Base-by-base conservation (phyloP, 2,113 vertebrate genomes). In the Morone saxatilis region DNA sequence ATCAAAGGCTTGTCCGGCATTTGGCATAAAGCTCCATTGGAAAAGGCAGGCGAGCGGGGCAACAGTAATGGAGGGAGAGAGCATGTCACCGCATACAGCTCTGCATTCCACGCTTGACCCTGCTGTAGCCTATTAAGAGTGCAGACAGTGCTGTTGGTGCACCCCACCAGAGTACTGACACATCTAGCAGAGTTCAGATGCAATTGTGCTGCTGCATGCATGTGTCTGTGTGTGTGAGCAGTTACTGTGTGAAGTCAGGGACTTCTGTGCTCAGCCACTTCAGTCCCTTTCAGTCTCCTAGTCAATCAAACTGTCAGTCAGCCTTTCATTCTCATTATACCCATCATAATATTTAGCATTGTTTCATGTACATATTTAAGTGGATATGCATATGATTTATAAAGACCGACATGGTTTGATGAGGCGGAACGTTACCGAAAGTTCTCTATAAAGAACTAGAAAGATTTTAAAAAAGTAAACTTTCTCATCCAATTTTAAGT, bases 1-100 rank as follows among this genome's bases (percentile, higher is more conserved):
- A 92, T 91, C 80, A 90, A 77, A 78, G 75, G 36, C 65, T 66
- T 50, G 84, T 83, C 78, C 72, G 75, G 85, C 54, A 43, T 80
- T 83, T 83, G 84, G 78, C 76, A 38, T 41, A n/a, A 38, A 67
- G 73, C 65, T 73, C 73, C 70, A 87, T 76, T 20, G 78, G 76
- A 83, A 56, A 10, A 68, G 89, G 80, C 87, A 81, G 80, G 76
- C 70, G 60, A 78, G 17, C n/a, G 4, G 69, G 67, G 67, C 74
- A 57, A 17, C 17, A 10, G 85, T 63, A 74, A 83, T 40, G 45
- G 70, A 70, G 75, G 65, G 51, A 50, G 77, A 71, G 81, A 48
- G 47, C 51, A 47, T 56, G 76, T 84, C 83, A 80, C 3, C 14
- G 65, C 74, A 31, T 1, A 61, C 43, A 19, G 71, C 75, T 65